These are phyloP conservation scores for Amblyopsis rosae DNA, from an alignment of 2,113 vertebrate species.

Conservation along the genomic window DNA sequence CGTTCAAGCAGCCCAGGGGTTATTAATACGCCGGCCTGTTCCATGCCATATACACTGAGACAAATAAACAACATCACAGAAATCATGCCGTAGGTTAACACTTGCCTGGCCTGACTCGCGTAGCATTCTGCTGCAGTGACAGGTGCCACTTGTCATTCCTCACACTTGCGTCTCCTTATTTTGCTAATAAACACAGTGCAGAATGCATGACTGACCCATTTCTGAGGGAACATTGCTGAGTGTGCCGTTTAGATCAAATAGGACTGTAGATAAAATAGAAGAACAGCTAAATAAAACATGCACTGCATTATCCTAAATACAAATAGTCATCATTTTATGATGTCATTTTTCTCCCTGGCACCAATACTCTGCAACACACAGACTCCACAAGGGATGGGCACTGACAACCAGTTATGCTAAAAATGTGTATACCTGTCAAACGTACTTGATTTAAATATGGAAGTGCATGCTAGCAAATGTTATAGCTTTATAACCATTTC, in stretches of 20 bases:
- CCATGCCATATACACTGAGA: slow-evolving; percentile 31
- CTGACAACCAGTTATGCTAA: too few relatives aligned
- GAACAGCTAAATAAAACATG: not conserved
- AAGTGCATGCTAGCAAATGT: too few relatives aligned
- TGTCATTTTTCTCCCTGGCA: too few relatives aligned
- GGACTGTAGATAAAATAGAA: not conserved
- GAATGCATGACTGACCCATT: slow-evolving; percentile 1
- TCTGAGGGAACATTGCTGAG: not conserved
- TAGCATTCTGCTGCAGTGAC: not conserved
- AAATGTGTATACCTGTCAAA: too few relatives aligned
- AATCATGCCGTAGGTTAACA: not conserved
- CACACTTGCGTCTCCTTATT: not conserved
- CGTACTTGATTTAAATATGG: too few relatives aligned
- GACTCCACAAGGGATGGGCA: too few relatives aligned
- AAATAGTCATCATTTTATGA: too few relatives aligned
- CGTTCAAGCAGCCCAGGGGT: slow-evolving; percentile 20
- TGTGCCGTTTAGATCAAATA: not conserved
- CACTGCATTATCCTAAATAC: too few relatives aligned
- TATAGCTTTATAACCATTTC: too few relatives aligned
- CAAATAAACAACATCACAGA: slow-evolving; percentile 37
- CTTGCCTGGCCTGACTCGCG: not conserved
- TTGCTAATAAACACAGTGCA: not conserved
- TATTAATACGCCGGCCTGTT: slow-evolving; percentile 51
- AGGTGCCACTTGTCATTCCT: not conserved
- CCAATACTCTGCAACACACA: too few relatives aligned